Percentiles rank a stretch among this genome's conserved stretches.
These are phyloP conservation scores for Callopanchax toddi DNA, from an alignment of 2,113 vertebrate species.

Conservation along the genomic window DNA sequence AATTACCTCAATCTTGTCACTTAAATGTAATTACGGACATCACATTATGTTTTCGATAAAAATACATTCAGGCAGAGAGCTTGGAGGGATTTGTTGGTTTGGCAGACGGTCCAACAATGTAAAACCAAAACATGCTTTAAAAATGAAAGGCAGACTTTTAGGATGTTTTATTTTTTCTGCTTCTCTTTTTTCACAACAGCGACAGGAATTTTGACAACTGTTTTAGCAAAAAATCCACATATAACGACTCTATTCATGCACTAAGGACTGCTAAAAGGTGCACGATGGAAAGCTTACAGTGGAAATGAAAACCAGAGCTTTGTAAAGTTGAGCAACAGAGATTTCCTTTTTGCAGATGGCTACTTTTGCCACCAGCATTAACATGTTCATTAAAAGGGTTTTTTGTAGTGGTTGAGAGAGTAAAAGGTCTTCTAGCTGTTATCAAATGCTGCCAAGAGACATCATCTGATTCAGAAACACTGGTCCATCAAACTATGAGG, in stretches of 20 bases:
- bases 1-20: slow-evolving; percentile 63
- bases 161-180: slow-evolving; percentile 41
- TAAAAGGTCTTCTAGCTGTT: slow-evolving; percentile 46
- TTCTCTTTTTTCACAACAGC: slow-evolving; percentile 41
- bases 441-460: slow-evolving; percentile 59
- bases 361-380: slow-evolving; percentile 42
- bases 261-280: slow-evolving; percentile 65
- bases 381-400: slow-evolving; percentile 40
- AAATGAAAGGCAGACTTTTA: slow-evolving; percentile 43
- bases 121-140: slow-evolving; percentile 51
- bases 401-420: slow-evolving; percentile 25
- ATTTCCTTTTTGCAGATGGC: slow-evolving; percentile 63
- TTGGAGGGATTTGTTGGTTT: slow-evolving; percentile 36
- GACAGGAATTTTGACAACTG: slow-evolving; percentile 58
- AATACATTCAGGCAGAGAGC: slow-evolving; percentile 36
- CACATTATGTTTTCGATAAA: slow-evolving; percentile 46
- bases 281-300: slow-evolving; percentile 53
- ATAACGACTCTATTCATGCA: slow-evolving; percentile 27
- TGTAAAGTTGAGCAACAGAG: slow-evolving; percentile 25
- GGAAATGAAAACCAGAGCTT: slow-evolving; percentile 69
- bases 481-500: slow-evolving; percentile 66
- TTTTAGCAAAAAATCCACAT: slow-evolving; percentile 46
- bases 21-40: slow-evolving; percentile 56
- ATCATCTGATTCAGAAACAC: slow-evolving; percentile 68
- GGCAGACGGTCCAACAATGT: slow-evolving; percentile 34